These are phyloP conservation scores for Nothobranchius kuhntae DNA, from an alignment of 2,113 vertebrate genomes.

Conservation along the genomic window DNA sequence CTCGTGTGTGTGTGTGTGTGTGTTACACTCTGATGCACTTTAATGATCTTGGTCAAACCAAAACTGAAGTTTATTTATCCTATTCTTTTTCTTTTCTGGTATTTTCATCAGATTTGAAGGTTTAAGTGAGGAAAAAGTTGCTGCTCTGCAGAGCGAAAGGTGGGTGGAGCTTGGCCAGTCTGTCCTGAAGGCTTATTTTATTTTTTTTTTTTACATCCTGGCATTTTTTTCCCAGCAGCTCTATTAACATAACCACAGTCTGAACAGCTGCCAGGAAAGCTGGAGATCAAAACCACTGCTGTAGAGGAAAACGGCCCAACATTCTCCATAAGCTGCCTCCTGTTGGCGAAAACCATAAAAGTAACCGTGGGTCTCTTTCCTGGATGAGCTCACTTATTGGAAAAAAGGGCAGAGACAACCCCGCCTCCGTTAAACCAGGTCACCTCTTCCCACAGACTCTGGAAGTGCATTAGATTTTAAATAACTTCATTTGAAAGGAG, in stretches of 20 bases:
- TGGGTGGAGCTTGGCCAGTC: too few species aligned
- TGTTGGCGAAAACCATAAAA: conserved; percentile 27
- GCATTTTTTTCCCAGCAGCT: conserved; percentile 38
- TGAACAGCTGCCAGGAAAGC: conserved; percentile 65
- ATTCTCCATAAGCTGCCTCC: conserved; percentile 4
- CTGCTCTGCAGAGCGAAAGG: background rate
- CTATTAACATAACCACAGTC: conserved; percentile 58
- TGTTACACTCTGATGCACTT: too few species aligned
- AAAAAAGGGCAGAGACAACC: background rate
- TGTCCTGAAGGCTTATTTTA: background rate
- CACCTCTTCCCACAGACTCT: background rate
- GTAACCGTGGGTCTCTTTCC: conserved; percentile 19
- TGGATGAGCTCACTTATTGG: conserved; percentile 46
- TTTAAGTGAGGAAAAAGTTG: too few species aligned
- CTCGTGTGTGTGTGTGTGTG: too few species aligned
- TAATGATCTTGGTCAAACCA: too few species aligned
- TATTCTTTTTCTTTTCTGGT: too few species aligned
- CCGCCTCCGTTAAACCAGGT: conserved; percentile 1
- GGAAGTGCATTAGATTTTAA: background rate
- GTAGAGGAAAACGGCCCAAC: conserved; percentile 25
- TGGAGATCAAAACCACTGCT: conserved; percentile 37
- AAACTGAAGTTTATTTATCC: too few species aligned
- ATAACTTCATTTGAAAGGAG: too few species aligned
- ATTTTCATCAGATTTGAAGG: too few species aligned
- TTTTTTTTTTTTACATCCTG: background rate